phyloP scores from a whole-genome alignment of 1,140 invertebrate genomes.

The Hyles vespertilio region DNA sequence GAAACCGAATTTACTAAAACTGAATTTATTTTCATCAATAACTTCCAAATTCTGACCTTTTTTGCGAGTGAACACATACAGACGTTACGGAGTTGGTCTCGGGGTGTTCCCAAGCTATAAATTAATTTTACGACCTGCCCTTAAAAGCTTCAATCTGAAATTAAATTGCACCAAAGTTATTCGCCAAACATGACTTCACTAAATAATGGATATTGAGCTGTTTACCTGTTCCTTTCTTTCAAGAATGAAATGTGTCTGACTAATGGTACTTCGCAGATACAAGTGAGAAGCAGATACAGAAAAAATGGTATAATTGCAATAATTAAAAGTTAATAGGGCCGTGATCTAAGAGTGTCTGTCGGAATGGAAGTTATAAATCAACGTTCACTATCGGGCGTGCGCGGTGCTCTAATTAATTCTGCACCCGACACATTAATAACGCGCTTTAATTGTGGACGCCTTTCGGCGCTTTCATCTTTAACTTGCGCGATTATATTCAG shows the following conservation, averaged over 20 bases:
- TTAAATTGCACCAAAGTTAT: slow-evolving; percentile 9
- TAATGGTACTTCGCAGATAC: too few species aligned
- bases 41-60: too few species aligned
- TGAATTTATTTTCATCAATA: too few species aligned
- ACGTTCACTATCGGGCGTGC: slow-evolving; percentile 25
- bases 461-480: slow-evolving; percentile 29
- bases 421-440: slow-evolving; percentile 33
- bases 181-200: slow-evolving; percentile 4
- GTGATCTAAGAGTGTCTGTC: slow-evolving; percentile 20
- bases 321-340: slow-evolving; percentile 11
- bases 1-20: too few species aligned
- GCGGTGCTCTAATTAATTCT: slow-evolving; percentile 29
- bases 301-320: too few species aligned
- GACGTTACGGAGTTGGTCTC: background rate
- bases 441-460: slow-evolving; percentile 26
- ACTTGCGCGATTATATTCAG: slow-evolving; percentile 29
- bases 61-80: too few species aligned
- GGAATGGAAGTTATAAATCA: slow-evolving; percentile 29
- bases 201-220: background rate
- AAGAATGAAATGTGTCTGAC: too few species aligned
- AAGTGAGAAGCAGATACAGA: too few species aligned
- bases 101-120: slow-evolving; percentile 3
- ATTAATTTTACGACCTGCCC: slow-evolving; percentile 11
- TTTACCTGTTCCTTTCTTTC: slow-evolving; percentile 1
- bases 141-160: slow-evolving; percentile 14